Base-by-base conservation (phyloP, 2,797 vertebrate species). In the Argentina silus region DNA sequence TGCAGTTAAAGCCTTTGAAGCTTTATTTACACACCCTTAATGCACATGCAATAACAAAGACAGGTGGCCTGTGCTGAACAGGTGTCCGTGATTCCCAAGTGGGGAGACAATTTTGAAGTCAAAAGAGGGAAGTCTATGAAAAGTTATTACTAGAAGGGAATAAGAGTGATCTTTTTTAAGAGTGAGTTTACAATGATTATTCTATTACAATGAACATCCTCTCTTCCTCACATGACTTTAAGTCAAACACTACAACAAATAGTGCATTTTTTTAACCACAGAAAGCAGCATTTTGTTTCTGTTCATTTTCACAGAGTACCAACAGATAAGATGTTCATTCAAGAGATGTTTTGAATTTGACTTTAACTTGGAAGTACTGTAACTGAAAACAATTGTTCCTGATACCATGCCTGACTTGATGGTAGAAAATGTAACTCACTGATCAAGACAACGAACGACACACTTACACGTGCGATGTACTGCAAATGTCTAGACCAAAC, bases 11-110 rank as follows among this genome's bases (percentile, higher is more conserved):
- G 78, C 80, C 79, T 78, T 76, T 86, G 17, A 9, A 51, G 11
- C 44, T 27, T 23, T 55, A 74, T 43, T 50, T 71, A 76, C 75
- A 82, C 70, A 66, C 70, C 80, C 77, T 67, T 67, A 83, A n/a
- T 68, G 72, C 63, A 42, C 78, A 61, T 72, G 75, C 70, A 81
- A 78, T 81, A 82, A 88, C 81, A 81, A 76, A 84, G 89, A 87
- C 91, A 93, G 89, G 91, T 89, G 91, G 86, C 64, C 56, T 3
- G 17, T 14, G 78, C 51, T 67, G 78, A 89, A 88, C 93, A 93
- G 91, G 89, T 92, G 91, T 78, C 68, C 17, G 48, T n/a, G 65
- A 27, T 71, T 51, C 1, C 43, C 42, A 47, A 51, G 44, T 51
- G 76, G 27, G 27, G 51, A 55, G 77, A 82, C 75, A 73, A 74